Evolutionary conservation across 1,140 invertebrate genomes (phyloP).

Genomic region (Globodera ellingtonae): DNA sequence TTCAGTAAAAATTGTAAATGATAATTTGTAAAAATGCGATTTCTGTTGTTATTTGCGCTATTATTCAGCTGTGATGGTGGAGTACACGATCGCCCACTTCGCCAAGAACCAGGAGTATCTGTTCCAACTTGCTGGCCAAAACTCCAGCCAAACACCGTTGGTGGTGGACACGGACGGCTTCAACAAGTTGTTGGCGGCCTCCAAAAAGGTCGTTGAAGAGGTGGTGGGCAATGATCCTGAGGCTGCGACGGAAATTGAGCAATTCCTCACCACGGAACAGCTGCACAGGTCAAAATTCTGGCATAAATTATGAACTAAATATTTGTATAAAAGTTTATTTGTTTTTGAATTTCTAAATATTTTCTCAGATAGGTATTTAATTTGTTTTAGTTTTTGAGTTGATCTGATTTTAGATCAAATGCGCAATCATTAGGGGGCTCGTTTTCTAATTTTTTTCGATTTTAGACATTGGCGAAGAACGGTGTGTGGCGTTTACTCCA

Average conservation of each 20-base stretch:
- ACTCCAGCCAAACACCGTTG: conserved; percentile 58
- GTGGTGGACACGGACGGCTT: conserved; percentile 46
- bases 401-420: no score
- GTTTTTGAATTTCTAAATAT: no score
- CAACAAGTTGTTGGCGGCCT: conserved; percentile 2
- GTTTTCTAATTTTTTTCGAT: no score
- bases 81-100: conserved; percentile 63
- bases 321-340: no score
- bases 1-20: no score
- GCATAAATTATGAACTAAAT: no score
- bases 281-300: conserved; percentile 8
- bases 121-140: conserved; percentile 48
- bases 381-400: no score
- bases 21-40: no score
- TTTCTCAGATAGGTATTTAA: no score
- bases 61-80: conserved; percentile 61
- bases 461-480: conserved; percentile 16
- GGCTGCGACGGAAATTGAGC: not conserved
- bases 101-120: conserved; percentile 60
- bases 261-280: conserved; percentile 1
- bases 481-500: conserved; percentile 24
- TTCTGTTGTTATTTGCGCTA: not conserved
- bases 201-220: not conserved
- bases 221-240: not conserved
- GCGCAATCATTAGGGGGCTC: no score